Percentiles rank a stretch among this genome's conserved stretches.
phyloP scores from a whole-genome alignment of 2,113 vertebrate genomes.

The Erythrolamprus reginae region DNA sequence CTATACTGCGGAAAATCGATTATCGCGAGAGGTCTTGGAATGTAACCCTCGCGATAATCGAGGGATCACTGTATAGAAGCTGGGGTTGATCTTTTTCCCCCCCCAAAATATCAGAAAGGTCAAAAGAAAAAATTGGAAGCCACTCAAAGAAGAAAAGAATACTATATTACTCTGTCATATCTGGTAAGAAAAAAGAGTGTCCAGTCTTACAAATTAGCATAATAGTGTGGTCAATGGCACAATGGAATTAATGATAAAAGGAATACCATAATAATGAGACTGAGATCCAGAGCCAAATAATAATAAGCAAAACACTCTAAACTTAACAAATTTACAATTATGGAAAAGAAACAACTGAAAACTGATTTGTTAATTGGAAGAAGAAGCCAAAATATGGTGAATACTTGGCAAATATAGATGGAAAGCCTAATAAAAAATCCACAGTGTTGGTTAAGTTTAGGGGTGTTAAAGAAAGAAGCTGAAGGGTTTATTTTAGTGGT shows the following conservation, averaged over 20 bases:
- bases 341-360: neutral
- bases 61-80: no score
- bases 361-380: neutral
- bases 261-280: neutral
- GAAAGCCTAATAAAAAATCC: neutral
- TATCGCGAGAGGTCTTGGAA: no score
- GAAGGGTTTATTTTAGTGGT: neutral
- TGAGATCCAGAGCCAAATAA: neutral
- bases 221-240: neutral
- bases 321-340: neutral
- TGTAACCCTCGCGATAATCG: no score
- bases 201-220: neutral
- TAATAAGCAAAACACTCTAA: neutral
- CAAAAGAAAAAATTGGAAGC: neutral
- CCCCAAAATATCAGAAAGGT: neutral
- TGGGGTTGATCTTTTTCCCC: neutral
- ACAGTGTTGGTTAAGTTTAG: neutral
- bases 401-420: neutral
- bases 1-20: no score
- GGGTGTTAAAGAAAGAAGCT: neutral
- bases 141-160: neutral
- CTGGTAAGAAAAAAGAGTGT: neutral
- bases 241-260: neutral
- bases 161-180: neutral
- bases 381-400: neutral